These are phyloP conservation scores for Perca fluviatilis DNA, from an alignment of 2,113 vertebrate species.

Conservation along the genomic window DNA sequence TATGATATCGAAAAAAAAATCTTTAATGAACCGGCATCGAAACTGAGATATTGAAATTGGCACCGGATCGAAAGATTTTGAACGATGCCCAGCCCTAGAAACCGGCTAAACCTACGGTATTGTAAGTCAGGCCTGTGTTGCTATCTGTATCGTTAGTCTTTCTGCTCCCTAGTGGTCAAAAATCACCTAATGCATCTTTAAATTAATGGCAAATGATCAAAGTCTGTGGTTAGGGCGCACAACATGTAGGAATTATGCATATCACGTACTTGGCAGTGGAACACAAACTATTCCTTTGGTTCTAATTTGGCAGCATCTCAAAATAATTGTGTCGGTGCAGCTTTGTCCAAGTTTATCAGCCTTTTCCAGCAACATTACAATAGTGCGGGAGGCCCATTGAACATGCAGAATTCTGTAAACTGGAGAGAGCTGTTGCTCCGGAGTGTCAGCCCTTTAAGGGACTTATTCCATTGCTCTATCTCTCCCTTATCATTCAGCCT, in stretches of 20 bases:
- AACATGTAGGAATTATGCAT: conserved; percentile 49
- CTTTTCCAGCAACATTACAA: conserved; percentile 54
- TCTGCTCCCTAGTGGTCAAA: conserved; percentile 46
- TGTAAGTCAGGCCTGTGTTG: background rate
- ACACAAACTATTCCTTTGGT: conserved; percentile 48
- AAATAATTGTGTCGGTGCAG: conserved; percentile 43
- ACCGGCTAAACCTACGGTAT: background rate
- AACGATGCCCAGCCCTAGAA: background rate
- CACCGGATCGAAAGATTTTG: no score
- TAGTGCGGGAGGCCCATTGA: conserved; percentile 35
- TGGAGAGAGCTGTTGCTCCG: conserved; percentile 62
- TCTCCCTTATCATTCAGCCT: conserved; percentile 75
- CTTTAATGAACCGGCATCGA: no score
- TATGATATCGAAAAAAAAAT: no score
- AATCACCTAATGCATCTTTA: conserved; percentile 29
- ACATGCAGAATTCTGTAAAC: conserved; percentile 55
- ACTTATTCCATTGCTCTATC: conserved; percentile 65
- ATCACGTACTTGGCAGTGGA: conserved; percentile 57
- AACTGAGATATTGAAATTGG: no score
- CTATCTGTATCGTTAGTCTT: background rate
- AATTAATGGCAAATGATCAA: conserved; percentile 49
- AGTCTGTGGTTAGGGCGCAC: conserved; percentile 45
- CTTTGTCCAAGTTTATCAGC: conserved; percentile 66
- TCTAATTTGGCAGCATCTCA: conserved; percentile 69
- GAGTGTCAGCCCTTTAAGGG: conserved; percentile 66